phyloP scores from a whole-genome alignment of 2,113 vertebrate genomes.

The Leucopternis melanops region DNA sequence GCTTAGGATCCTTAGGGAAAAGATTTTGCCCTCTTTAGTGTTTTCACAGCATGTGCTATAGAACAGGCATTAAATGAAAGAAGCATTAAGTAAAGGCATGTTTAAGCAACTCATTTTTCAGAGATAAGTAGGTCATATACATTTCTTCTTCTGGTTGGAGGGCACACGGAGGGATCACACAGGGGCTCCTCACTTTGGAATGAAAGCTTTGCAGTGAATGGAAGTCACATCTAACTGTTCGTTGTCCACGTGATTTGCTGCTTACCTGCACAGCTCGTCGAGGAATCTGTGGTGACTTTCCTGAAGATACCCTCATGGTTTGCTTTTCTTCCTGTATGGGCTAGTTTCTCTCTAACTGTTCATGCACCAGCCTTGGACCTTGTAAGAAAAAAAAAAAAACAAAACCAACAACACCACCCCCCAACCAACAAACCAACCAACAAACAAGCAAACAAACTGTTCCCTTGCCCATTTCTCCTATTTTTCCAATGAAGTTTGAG shows the following conservation, averaged over 20 bases:
- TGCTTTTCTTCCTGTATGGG: background rate
- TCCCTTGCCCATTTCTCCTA: background rate
- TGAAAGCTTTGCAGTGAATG: background rate
- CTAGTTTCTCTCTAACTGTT: background rate
- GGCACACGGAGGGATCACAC: background rate
- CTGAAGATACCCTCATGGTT: background rate
- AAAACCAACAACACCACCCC: too few relatives aligned
- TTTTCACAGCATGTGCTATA: background rate
- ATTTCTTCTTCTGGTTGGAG: background rate
- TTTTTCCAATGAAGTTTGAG: background rate
- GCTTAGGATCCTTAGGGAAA: background rate
- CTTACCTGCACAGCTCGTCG: background rate
- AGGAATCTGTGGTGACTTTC: background rate
- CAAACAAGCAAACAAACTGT: background rate
- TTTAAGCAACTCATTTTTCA: background rate
- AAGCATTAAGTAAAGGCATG: background rate
- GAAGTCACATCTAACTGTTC: background rate
- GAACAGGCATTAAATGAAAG: background rate
- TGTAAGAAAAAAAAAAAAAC: background rate
- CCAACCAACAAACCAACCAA: background rate
- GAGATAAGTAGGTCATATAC: background rate
- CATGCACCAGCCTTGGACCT: background rate
- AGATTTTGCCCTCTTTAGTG: background rate
- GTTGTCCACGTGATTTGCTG: background rate
- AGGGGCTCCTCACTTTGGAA: background rate